A percentile compares a stretch with the other conserved stretches of the same genome.
Evolutionary conservation across 2,797 vertebrate species (phyloP).

Genomic region (Poecilia velifera): DNA sequence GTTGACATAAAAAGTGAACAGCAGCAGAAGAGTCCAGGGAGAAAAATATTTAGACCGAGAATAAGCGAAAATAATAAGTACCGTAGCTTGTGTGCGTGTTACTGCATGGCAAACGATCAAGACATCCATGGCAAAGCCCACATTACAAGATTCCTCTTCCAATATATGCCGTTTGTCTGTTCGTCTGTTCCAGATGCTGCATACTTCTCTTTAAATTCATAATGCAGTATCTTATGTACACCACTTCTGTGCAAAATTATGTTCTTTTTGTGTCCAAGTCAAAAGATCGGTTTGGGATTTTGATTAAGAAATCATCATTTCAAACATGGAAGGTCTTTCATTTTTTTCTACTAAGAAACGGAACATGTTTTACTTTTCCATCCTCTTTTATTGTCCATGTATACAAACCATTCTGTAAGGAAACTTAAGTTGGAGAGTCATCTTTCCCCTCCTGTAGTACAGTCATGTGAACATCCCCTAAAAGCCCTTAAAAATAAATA

Average conservation of each 20-base stretch:
- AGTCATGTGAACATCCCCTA: neutral
- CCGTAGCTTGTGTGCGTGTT: neutral
- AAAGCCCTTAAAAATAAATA: neutral
- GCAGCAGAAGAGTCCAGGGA: neutral
- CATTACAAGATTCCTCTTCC: neutral
- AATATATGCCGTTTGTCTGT: neutral
- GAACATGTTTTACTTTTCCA: neutral
- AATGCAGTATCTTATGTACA: neutral
- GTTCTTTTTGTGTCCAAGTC: neutral
- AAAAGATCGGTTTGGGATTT: neutral
- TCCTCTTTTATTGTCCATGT: neutral
- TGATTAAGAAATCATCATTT: neutral
- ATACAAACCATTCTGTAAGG: neutral
- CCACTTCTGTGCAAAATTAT: neutral
- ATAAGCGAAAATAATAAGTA: neutral
- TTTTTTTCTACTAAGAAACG: neutral
- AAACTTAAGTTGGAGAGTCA: neutral
- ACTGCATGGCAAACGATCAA: neutral
- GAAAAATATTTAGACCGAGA: neutral
- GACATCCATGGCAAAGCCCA: neutral
- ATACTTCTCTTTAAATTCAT: neutral
- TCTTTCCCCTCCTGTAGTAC: too few species aligned
- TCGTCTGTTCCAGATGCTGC: neutral
- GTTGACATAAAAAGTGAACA: neutral
- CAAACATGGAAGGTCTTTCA: neutral